Evolutionary conservation across 2,113 vertebrate genomes (phyloP), one percentile per base, ranked within the genome.

Genomic region (Paedocypris sp.): DNA sequence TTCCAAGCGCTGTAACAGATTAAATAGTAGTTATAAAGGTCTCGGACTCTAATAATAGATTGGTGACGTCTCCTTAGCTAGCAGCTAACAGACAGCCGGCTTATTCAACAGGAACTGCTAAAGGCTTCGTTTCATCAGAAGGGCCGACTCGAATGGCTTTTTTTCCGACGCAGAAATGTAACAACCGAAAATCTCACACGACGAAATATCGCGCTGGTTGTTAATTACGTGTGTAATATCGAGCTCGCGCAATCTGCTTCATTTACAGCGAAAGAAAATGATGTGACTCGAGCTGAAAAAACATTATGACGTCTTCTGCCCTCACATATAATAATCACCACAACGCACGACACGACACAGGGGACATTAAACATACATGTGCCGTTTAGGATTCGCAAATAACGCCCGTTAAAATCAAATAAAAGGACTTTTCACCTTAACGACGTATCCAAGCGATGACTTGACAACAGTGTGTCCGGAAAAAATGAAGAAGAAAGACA

Each of bases 21-120:
- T 22, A 12, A 19, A 3, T 16, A 7, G n/a, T 18, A 42, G 38
- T 31, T 57, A 43, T 22, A 57, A 32, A 57, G 25, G 12, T 43
- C 60, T 69, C 79, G 75, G 49, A 33, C 25, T 22, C 72, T 77
- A 83, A 85, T 85, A 80, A 82, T 81, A 86, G 83, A 74, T 76
- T 76, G 71, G 77, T 85, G 82, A 86, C 82, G 82, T 79, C 76
- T 75, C 62, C 62, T 58, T 71, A 62, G 71, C 71, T 79, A 77
- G 62, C 79, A 78, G 75, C 68, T 70, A 70, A 62, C 25, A 56
- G 45, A 63, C 68, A 66, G 66, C 43, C 60, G 38, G 60, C 25
- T 52, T 25, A 57, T 22, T 54, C 45, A 56, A 31, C 11, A 57
- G 57, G 47, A 70, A 53, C 68, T 61, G 4, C 41, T 31, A 20